Base-by-base conservation (phyloP, 2,888 invertebrate genomes). In the Drosophila aldrichi region DNA sequence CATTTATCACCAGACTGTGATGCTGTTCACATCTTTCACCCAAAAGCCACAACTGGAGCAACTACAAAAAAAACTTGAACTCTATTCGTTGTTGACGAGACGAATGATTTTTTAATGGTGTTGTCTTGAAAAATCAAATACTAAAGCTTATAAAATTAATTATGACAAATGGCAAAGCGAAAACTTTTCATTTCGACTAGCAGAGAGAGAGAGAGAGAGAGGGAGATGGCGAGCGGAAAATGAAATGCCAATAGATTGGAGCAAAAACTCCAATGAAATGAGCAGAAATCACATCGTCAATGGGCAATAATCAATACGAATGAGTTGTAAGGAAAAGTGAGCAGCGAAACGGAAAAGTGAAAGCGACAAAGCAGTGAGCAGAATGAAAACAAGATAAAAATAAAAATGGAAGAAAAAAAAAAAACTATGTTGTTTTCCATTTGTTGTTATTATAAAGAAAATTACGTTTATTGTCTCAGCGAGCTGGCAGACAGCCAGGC, bases 131-230 rank as follows among this genome's bases (percentile, higher is more conserved):
- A 88, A 86, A 74, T 80, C 70, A 82, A 86, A 79, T 77, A 80
- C 77, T 80, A 80, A 69, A 74, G 81, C 77, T 69, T 72, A 74
- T 61, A 69, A 80, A 89, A 69, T 75, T 84, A 84, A 84, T 84
- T 87, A 89, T 88, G 88, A 81, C 89, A 89, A 89, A 84, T 89
- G 63, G 74, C 61, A 51, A 68, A 73, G 73, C 88, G 63, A 78
- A 88, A 88, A 84, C 82, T 79, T 79, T 87, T 89, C 78, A 72
- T 89, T 89, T 86, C 70, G 62, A 14, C 40, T n/a, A n/a, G 1
- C 38, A 10, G 48, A 59, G 34, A 14, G 32, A 34, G 20, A 34
- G 34, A 20, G 51, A 10, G 48, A 59, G 34, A 14, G 32, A 34
- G 20, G 51, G 34, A 20, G 51, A 20, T 34, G 36, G 32, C 10